Evolutionary conservation across 2,888 invertebrate genomes (phyloP), one percentile per base, ranked within the genome.

Genomic region (Alcis repandata): DNA sequence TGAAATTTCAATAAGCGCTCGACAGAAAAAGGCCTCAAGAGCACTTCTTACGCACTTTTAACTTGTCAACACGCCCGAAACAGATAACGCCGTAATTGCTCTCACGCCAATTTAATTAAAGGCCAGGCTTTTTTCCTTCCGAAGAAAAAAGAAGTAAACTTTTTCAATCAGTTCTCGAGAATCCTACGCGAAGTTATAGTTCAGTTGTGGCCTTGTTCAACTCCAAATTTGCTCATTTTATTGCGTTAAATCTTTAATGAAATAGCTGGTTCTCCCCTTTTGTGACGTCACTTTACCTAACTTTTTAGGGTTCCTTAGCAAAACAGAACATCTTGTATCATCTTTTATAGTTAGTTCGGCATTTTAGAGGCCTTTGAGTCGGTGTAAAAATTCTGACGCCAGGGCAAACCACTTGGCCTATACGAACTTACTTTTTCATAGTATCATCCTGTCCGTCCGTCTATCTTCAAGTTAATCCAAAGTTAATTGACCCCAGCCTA

Each of bases 121-220:
- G 61, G 59, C 49, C 56, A 43, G 64, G 54, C 48, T 49, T 52
- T 67, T 63, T 59, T 52, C 46, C 43, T 51, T 32, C 46, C 61
- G 60, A 61, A 54, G 51, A 59, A 46, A 49, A 63, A 46, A 53
- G 22, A 53, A 58, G 59, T 45, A 59, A 67, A 70, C 69, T 71
- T 72, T 74, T 73, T 71, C 70, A 69, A 70, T 72, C 69, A 71
- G 60, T 52, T 66, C 45, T 19, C 36, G 63, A 45, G 52, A 63
- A 68, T 68, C 41, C 53, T 45, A 13, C 19, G 36, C 45, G 53
- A 69, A 67, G 63, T 63, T 61, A 59, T 46, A 54, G 61, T 59
- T 58, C 59, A 63, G 57, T 64, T 70, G 62, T 61, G 59, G 59
- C 33, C 67, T 46, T 63, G 59, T 56, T 60, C 36, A 58, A 49